A percentile compares a stretch with the other conserved stretches of the same genome.
Evolutionary conservation across 2,888 invertebrate species (phyloP).

Genomic region (Megaustenia siamemsis): DNA sequence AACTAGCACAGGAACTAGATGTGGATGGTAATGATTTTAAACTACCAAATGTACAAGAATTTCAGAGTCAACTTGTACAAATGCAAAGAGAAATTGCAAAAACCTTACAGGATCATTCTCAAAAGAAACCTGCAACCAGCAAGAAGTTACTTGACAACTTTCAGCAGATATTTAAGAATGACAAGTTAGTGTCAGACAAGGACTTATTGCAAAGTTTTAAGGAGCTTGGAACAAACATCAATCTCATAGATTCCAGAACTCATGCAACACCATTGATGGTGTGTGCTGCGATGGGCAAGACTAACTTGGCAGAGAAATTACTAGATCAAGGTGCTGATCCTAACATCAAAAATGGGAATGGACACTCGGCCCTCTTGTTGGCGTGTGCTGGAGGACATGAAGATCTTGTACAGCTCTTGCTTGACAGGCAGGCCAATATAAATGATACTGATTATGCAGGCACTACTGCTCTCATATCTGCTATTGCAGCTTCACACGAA

Average conservation of each 20-base stretch:
- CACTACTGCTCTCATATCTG: conserved; percentile 11
- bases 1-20: neutral
- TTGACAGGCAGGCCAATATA: conserved; percentile 5
- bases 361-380: conserved; percentile 29
- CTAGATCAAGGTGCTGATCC: conserved; percentile 1
- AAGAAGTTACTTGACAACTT: neutral
- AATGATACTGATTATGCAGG: conserved; percentile 29
- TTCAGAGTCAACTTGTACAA: neutral
- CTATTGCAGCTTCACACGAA: conserved; percentile 25
- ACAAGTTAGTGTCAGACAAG: neutral
- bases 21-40: too few relatives aligned
- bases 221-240: neutral
- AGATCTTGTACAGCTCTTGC: conserved; percentile 6
- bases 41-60: neutral
- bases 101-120: too few relatives aligned
- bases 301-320: conserved; percentile 1
- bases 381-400: conserved; percentile 25
- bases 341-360: neutral
- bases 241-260: conserved; percentile 2
- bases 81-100: neutral
- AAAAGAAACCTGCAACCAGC: neutral
- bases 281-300: conserved; percentile 25
- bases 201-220: conserved; percentile 9
- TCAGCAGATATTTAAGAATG: neutral
- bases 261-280: conserved; percentile 41